Base-by-base conservation (phyloP, 2,113 vertebrate species). In the Semicossyphus pulcher region DNA sequence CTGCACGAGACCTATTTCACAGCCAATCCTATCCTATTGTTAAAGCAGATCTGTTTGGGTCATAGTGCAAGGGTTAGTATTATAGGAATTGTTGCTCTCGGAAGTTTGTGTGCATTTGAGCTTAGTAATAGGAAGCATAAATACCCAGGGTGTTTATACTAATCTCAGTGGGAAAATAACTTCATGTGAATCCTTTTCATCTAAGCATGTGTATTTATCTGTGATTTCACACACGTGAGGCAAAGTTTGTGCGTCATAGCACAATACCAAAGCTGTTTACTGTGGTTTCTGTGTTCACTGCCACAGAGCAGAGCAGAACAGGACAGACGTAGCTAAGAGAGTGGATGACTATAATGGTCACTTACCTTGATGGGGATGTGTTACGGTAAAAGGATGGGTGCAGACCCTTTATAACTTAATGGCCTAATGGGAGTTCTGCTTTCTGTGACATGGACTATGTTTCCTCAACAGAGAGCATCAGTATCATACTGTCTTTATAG, bases 81-180 rank as follows among this genome's bases (percentile, higher is more conserved):
- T 67, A 44, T 68, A 48, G 42, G 41, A 72, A 59, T 15, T 61
- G 57, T 47, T 57, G 56, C 7, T 69, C 31, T n/a, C 4, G 28
- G 61, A 80, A 44, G 29, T 53, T 20, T 72, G 57, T 25, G 10
- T 74, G 45, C 49, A 44, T 76, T 73, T 21, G 6, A 32, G 57
- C 11, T 77, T 77, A 79, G 54, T 2, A 7, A 53, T 65, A 62
- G 31, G 52, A 58, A 51, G 48, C 36, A 57, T 64, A 54, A 78
- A 69, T 77, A 74, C 68, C 73, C 57, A 68, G 39, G 65, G 53
- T 12, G 39, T 76, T 68, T 68, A 20, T 21, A 15, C 54, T 81
- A 73, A 83, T 78, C 77, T 67, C 18, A 23, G 69, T 80, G 76
- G 76, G 80, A 83, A 80, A 83, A 63, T 21, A 11, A 78, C 39